Conservation (phyloP, 2,888 invertebrate genomes). For the Phalera bucephala region DNA sequence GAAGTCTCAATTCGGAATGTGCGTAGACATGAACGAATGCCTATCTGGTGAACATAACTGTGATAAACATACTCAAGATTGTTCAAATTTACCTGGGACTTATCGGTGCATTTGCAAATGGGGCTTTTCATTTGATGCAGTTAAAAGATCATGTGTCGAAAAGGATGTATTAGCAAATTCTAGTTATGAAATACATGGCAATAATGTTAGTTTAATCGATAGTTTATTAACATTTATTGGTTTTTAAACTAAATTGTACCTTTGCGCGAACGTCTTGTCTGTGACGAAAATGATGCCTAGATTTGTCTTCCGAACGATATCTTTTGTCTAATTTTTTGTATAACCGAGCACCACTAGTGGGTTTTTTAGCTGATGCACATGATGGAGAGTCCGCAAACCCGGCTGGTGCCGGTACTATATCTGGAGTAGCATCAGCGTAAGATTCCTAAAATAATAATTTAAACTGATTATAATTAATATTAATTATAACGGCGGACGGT, state of each 20-base stretch:
- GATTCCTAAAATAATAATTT: constrained; percentile 56
- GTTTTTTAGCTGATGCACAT: constrained; percentile 62
- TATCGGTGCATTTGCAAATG: constrained; percentile 77
- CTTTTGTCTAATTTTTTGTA: constrained; percentile 91
- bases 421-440: constrained; percentile 79
- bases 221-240: constrained; percentile 5
- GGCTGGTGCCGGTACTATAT: constrained; percentile 94
- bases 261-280: constrained; percentile 91
- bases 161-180: constrained; percentile 8
- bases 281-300: constrained; percentile 85
- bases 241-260: constrained; percentile 58
- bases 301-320: constrained; percentile 90
- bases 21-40: constrained; percentile 86
- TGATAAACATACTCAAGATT: constrained; percentile 65
- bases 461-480: too few species aligned
- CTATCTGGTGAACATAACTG: constrained; percentile 57
- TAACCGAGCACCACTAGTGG: constrained; percentile 78
- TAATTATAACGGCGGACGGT: too few species aligned
- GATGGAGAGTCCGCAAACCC: constrained; percentile 94
- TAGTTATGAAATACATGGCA: constrained; percentile 3
- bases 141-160: constrained; percentile 24
- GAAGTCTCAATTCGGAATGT: constrained; percentile 84
- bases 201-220: constrained; percentile 10
- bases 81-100: constrained; percentile 81
- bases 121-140: constrained; percentile 57